These are phyloP conservation scores for Macrotrachela quadricornifera DNA, from an alignment of 1,140 invertebrate species.

Conservation along the genomic window DNA sequence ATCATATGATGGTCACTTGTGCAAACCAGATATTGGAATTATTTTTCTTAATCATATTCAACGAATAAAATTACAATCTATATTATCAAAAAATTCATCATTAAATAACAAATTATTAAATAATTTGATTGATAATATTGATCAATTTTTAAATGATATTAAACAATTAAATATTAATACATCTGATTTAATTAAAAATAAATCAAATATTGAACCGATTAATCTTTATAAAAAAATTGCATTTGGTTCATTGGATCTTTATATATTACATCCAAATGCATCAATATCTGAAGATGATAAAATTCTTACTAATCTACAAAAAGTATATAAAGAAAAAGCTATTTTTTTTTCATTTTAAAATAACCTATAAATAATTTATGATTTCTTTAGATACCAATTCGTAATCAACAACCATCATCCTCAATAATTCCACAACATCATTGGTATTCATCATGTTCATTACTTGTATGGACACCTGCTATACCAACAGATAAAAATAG, in stretches of 20 bases:
- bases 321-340: no score
- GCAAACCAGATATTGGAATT: not conserved
- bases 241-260: constrained; percentile 87
- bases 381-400: no score
- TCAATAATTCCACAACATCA: constrained; percentile 49
- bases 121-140: not conserved
- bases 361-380: no score
- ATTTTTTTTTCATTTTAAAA: no score
- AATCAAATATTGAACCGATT: constrained; percentile 46
- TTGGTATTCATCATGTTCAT: constrained; percentile 68
- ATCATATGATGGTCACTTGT: no score
- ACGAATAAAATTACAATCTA: not conserved
- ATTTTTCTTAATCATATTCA: not conserved
- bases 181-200: not conserved
- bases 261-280: constrained; percentile 65
- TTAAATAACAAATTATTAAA: not conserved
- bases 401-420: no score
- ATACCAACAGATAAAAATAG: constrained; percentile 30
- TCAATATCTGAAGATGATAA: not conserved
- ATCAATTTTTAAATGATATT: not conserved
- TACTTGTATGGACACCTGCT: constrained; percentile 79
- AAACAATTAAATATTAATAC: not conserved
- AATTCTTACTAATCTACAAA: no score
- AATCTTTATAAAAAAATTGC: constrained; percentile 89
- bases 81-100: not conserved